A percentile compares a stretch with the other conserved stretches of the same genome.
Conservation (phyloP, 2,797 vertebrate species). For the Harpagifer antarcticus region DNA sequence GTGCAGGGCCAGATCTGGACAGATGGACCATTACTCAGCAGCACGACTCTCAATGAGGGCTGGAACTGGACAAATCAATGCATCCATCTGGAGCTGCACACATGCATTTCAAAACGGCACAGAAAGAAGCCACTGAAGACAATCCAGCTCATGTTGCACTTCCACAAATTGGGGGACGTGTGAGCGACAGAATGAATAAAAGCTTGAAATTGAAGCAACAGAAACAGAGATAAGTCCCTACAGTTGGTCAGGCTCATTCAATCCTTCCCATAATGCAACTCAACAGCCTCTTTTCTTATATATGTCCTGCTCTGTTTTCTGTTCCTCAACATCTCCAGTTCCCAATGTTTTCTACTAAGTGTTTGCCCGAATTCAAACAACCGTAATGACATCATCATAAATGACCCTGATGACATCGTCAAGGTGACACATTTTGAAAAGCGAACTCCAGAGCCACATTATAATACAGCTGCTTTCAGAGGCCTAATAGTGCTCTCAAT, state of each 20-base stretch:
- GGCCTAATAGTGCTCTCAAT: background rate
- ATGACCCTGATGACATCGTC: slow-evolving; percentile 3
- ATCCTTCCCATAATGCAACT: background rate
- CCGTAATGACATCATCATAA: background rate
- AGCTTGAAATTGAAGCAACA: background rate
- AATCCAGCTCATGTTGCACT: background rate
- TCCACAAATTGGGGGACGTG: background rate
- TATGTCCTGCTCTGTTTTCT: slow-evolving; percentile 1
- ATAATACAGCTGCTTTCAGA: background rate
- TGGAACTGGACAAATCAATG: slow-evolving; percentile 55
- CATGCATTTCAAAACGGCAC: slow-evolving; percentile 3
- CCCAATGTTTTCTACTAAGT: background rate
- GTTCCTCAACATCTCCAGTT: background rate
- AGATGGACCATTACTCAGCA: slow-evolving; percentile 76
- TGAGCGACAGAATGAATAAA: background rate
- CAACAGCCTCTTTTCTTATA: background rate
- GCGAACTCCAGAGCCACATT: background rate
- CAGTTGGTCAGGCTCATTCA: background rate
- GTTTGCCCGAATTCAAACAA: background rate
- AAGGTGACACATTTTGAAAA: background rate
- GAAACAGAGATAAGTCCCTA: background rate
- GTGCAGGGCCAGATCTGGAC: slow-evolving; percentile 52
- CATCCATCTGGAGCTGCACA: slow-evolving; percentile 51
- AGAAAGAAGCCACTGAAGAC: slow-evolving; percentile 15
- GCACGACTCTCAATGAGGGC: slow-evolving; percentile 52